A percentile compares a stretch with the other conserved stretches of the same genome.
Conservation (phyloP, 2,888 invertebrate genomes). For the Rhimphoctona megacephalus region DNA sequence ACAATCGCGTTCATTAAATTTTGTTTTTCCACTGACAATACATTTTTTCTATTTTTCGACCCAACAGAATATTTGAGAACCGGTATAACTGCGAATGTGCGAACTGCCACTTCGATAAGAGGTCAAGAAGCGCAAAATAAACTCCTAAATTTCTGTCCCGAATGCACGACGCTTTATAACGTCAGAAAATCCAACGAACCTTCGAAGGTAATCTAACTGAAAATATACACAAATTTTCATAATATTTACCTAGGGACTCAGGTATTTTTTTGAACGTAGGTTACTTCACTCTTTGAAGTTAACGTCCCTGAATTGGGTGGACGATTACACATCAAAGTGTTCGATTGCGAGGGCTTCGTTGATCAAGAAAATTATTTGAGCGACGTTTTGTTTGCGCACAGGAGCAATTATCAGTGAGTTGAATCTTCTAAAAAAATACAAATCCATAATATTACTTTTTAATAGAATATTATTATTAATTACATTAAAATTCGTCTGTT, state of each 20-base stretch:
- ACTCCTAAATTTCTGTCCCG: conserved; percentile 75
- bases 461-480: neutral
- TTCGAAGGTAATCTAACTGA: conserved; percentile 72
- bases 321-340: conserved; percentile 77
- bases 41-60: neutral
- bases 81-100: conserved; percentile 80
- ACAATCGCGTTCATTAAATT: neutral
- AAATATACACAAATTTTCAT: neutral
- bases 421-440: neutral
- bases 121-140: conserved; percentile 74
- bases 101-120: conserved; percentile 80
- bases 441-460: conserved; percentile 1
- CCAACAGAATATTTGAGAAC: conserved; percentile 78
- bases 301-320: conserved; percentile 80
- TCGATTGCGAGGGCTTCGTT: conserved; percentile 79
- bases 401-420: conserved; percentile 80
- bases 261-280: conserved; percentile 68
- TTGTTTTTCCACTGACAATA: conserved; percentile 19
- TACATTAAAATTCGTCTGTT: too few relatives aligned
- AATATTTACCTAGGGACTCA: neutral
- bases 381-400: conserved; percentile 80
- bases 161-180: conserved; percentile 75
- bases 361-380: conserved; percentile 75
- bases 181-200: conserved; percentile 75
- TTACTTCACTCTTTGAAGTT: conserved; percentile 74